Evolutionary conservation across 2,797 vertebrate genomes (phyloP).

Genomic region (Cossypha heuglini): DNA sequence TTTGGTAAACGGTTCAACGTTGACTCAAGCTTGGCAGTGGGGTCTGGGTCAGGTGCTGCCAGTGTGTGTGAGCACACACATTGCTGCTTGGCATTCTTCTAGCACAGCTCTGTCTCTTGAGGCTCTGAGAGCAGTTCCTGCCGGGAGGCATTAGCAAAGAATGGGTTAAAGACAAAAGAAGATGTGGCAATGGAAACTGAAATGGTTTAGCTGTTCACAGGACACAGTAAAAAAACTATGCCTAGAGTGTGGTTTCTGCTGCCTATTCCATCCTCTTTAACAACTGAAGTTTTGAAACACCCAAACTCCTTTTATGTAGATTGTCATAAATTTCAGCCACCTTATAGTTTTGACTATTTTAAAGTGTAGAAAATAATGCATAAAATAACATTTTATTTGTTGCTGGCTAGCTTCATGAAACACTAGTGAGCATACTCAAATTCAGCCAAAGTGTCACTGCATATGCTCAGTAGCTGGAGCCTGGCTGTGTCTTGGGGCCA

Average conservation of each 20-base stretch:
- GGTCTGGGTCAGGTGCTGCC: background rate
- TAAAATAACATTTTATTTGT: background rate
- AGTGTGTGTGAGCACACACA: background rate
- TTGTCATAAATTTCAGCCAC: background rate
- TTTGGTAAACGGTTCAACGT: background rate
- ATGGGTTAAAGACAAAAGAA: background rate
- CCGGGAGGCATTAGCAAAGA: background rate
- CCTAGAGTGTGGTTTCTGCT: background rate
- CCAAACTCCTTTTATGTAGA: background rate
- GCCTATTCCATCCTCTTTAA: background rate
- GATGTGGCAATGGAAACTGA: background rate
- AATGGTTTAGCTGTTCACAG: background rate
- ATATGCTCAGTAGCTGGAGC: background rate
- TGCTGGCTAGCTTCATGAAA: background rate
- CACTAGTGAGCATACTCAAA: background rate
- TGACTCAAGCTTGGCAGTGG: background rate
- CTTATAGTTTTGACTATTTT: background rate
- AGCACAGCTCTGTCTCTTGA: background rate
- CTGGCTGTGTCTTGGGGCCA: background rate
- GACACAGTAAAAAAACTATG: background rate
- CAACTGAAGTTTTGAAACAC: background rate
- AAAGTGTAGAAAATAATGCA: background rate
- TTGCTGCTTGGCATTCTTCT: background rate
- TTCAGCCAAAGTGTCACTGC: background rate
- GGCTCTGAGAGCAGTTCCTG: background rate